phyloP scores from a whole-genome alignment of 2,113 vertebrate genomes.

The Mus spicilegus region DNA sequence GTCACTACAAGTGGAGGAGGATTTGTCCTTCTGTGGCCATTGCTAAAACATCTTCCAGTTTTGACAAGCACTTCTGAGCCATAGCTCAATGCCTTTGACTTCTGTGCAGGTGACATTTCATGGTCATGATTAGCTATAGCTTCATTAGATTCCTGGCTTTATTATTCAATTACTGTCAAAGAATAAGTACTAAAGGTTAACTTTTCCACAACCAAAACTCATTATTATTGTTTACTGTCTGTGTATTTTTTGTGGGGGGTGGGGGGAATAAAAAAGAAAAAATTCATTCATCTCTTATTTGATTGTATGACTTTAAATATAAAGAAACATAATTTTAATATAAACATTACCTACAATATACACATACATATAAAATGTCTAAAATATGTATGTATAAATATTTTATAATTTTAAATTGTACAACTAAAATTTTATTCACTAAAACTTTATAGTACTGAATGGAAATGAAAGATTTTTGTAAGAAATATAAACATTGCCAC shows the following conservation, averaged over 20 bases:
- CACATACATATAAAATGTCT: background rate
- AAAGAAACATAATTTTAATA: background rate
- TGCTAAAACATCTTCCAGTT: slow-evolving; percentile 13
- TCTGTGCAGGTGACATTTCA: background rate
- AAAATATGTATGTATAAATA: background rate
- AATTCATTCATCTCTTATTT: background rate
- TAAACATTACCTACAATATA: background rate
- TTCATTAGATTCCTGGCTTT: slow-evolving; percentile 30
- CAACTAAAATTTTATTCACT: slow-evolving; percentile 23
- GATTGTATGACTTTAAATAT: background rate
- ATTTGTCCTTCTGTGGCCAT: background rate
- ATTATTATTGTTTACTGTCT: slow-evolving; percentile 36
- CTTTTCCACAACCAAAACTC: slow-evolving; percentile 16
- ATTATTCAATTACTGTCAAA: slow-evolving; percentile 30
- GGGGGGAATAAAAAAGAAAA: background rate
- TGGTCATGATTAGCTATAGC: slow-evolving; percentile 22
- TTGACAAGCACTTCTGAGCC: slow-evolving; percentile 32
- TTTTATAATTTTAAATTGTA: slow-evolving; percentile 38
- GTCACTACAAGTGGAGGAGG: background rate
- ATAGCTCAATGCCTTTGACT: background rate
- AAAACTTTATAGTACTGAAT: background rate
- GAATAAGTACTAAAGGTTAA: background rate
- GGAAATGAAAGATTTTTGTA: slow-evolving; percentile 15
- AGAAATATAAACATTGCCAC: background rate
- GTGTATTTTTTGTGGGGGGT: background rate